Conservation (phyloP, 2,797 vertebrate species). For the Nasua narica region DNA sequence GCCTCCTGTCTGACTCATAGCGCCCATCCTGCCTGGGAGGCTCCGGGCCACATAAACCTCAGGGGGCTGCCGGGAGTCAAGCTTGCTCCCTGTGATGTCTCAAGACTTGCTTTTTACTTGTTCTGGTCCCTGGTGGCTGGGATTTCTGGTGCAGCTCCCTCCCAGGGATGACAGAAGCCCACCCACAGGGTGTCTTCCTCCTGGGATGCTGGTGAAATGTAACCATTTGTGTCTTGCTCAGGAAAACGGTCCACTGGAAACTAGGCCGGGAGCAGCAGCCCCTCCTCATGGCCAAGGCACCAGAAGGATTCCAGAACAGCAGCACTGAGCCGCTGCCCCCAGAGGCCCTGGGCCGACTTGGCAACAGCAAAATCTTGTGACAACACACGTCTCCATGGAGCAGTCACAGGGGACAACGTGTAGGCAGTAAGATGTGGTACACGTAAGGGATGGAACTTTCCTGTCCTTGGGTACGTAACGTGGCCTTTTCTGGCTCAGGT, state of each 20-base stretch:
- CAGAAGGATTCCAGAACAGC: constrained; percentile 32
- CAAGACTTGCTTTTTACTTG: background rate
- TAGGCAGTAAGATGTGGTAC: background rate
- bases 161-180: background rate
- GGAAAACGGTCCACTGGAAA: constrained; percentile 95
- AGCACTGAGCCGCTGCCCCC: constrained; percentile 41
- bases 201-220: background rate
- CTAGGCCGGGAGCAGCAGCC: constrained; percentile 78
- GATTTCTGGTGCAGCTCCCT: background rate
- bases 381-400: background rate
- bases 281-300: background rate
- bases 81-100: background rate
- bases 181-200: background rate
- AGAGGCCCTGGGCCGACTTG: background rate
- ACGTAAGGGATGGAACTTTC: background rate
- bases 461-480: constrained; percentile 46
- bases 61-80: background rate
- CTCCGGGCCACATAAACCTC: fast-evolving
- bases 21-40: background rate
- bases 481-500: background rate
- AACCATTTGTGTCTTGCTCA: constrained; percentile 76
- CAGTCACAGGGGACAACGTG: background rate
- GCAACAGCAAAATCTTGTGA: background rate
- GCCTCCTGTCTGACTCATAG: background rate
- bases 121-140: background rate